Percentiles rank a stretch among this genome's conserved stretches.
Evolutionary conservation across 2,797 vertebrate genomes (phyloP).

Genomic region (Sparidentex hasta): DNA sequence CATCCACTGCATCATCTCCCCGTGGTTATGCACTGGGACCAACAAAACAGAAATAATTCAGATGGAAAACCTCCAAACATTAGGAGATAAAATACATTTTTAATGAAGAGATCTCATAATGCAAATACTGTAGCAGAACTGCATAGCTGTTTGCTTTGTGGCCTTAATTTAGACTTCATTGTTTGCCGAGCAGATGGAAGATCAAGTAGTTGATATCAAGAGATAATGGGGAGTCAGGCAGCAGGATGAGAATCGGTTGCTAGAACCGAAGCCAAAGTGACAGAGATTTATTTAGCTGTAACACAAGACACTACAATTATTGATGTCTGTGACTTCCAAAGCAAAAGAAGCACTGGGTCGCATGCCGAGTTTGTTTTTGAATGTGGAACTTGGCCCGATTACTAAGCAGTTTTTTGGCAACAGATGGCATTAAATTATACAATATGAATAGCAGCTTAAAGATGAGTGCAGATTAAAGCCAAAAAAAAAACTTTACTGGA

Average conservation of each 20-base stretch:
- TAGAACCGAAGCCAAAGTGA: conserved; percentile 4
- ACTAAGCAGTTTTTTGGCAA: background rate
- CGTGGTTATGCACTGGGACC: no score
- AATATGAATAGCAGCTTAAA: background rate
- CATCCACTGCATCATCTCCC: no score
- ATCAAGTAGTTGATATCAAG: background rate
- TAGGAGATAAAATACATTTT: background rate
- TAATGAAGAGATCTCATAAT: background rate
- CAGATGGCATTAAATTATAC: background rate
- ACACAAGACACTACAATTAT: background rate
- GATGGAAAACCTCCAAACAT: no score
- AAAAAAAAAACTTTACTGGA: background rate
- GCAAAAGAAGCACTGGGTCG: background rate
- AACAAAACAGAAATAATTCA: background rate
- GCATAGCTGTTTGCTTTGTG: background rate
- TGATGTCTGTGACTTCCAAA: conserved; percentile 5
- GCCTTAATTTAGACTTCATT: background rate
- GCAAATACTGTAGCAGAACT: background rate
- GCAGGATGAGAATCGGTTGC: background rate
- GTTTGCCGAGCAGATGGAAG: background rate
- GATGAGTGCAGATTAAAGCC: conserved; percentile 1
- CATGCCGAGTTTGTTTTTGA: conserved; percentile 19
- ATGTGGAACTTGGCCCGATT: background rate
- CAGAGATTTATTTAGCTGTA: background rate
- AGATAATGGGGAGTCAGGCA: background rate